Evolutionary conservation across 2,888 invertebrate species (phyloP).

Genomic region (Gisinianus flammeolus): DNA sequence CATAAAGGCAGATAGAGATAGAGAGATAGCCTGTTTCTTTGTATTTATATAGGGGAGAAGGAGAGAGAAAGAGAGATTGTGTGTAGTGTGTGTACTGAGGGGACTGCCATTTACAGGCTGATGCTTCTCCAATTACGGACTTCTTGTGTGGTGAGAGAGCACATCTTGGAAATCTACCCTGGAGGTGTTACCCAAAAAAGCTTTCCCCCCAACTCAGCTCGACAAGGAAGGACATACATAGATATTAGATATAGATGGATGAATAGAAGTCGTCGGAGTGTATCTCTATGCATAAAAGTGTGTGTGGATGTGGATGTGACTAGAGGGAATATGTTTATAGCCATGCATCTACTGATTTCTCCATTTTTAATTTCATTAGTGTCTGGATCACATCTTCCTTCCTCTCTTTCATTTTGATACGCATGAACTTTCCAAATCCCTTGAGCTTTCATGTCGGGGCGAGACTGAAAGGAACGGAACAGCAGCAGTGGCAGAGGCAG

Average conservation of each 20-base stretch:
- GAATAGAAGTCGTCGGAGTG: not conserved
- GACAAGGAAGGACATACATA: not conserved
- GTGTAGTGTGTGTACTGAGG: slow-evolving; percentile 38
- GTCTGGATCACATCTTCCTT: slow-evolving; percentile 54
- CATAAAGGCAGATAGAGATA: not conserved
- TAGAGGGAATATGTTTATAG: not conserved
- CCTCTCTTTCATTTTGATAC: slow-evolving; percentile 56
- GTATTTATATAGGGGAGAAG: slow-evolving; percentile 11
- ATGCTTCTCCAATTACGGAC: slow-evolving; percentile 57
- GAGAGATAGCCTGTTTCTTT: not conserved
- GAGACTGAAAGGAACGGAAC: not conserved
- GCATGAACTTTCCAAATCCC: slow-evolving; percentile 54
- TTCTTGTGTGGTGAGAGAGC: slow-evolving; percentile 55
- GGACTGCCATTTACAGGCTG: slow-evolving; percentile 55
- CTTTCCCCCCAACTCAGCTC: not conserved
- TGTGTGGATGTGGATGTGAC: not conserved
- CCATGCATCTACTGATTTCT: slow-evolving; percentile 33
- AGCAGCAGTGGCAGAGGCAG: not conserved
- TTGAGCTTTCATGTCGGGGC: slow-evolving; percentile 44
- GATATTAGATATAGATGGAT: not conserved
- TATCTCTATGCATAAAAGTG: not conserved
- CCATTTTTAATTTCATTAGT: slow-evolving; percentile 59
- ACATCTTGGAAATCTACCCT: slow-evolving; percentile 50
- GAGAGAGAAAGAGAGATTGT: too few species aligned
- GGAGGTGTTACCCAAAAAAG: slow-evolving; percentile 45